Base-by-base conservation (phyloP, 2,797 vertebrate species). In the Falco novaeseelandiae region DNA sequence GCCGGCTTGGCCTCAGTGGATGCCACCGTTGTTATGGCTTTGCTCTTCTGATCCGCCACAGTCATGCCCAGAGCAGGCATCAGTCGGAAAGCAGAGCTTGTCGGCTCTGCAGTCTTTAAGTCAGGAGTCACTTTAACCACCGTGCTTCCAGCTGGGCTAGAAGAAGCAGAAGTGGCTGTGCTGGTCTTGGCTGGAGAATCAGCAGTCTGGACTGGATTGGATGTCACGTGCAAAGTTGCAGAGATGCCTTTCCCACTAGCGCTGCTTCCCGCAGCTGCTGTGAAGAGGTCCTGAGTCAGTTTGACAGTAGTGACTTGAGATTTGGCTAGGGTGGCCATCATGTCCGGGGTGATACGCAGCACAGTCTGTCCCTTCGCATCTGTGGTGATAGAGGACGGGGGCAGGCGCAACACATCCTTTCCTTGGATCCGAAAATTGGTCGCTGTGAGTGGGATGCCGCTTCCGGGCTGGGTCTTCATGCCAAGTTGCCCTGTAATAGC, bases 321-420 rank as follows among this genome's bases (percentile, higher is more conserved):
- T 96, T 99, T 99, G 91, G 99, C 98, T 38, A 99, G 98, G 0
- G 99, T 99, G n/a, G 99, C 99, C 99, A 99, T 99, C 99, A 99
- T 99, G 98, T 99, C 99, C 0, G 99, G 99, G 14, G 99, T 99
- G 97, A 99, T 99, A 34, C 99, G 99, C 87, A 99, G 97, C 93
- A 99, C 99, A 0, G 99, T 99, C 98, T 99, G 99, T 18, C 99
- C 99, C 97, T 99, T 99, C 1, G 99, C 98, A 0, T 99, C 99
- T 0, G 99, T 99, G 93, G 99, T 99, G 98, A 99, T 99, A 86
- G 99, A 99, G 40, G 99, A 99, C 0, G 99, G 99, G 0, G 99
- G 99, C 12, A 99, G 98, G 14, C 99, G 99, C 21, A 99, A 95
- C 12, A 99, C 99, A 3, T 99, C 99, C 97, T 99, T 99, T 12